A percentile compares a stretch with the other conserved stretches of the same genome.
Conservation (phyloP, 2,888 invertebrate genomes). For the Nomada fabriciana region DNA sequence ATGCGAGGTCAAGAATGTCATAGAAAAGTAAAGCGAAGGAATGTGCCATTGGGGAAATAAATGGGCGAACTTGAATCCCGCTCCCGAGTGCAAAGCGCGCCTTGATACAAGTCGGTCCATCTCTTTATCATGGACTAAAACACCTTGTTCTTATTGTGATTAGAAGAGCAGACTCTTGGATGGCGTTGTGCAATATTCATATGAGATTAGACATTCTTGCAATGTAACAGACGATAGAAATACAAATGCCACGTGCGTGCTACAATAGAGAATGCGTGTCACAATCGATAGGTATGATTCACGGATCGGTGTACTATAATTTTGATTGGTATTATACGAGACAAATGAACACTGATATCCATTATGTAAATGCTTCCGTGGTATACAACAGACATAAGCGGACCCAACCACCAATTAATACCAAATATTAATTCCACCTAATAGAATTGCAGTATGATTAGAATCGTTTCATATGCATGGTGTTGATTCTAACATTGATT, state of each 20-base stretch:
- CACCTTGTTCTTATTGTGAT: constrained; percentile 31
- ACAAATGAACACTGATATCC: constrained; percentile 12
- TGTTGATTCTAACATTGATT: constrained; percentile 27
- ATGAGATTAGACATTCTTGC: constrained; percentile 52
- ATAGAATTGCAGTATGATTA: constrained; percentile 47
- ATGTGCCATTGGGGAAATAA: constrained; percentile 50
- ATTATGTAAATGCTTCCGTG: constrained; percentile 37
- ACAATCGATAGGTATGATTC: constrained; percentile 31
- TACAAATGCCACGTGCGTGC: constrained; percentile 48
- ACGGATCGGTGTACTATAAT: constrained; percentile 24
- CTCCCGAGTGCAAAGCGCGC: constrained; percentile 71
- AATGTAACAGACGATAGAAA: constrained; percentile 34
- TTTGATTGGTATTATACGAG: constrained; percentile 18
- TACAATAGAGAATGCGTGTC: constrained; percentile 35
- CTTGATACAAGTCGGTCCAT: constrained; percentile 74
- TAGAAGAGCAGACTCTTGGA: constrained; percentile 29
- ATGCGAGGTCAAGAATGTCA: constrained; percentile 68
- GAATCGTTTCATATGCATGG: constrained; percentile 28
- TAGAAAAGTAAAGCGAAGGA: constrained; percentile 62
- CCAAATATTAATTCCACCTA: constrained; percentile 69
- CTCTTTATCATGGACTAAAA: constrained; percentile 30
- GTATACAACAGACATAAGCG: constrained; percentile 73
- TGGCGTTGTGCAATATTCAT: constrained; percentile 45
- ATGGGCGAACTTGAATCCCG: constrained; percentile 52
- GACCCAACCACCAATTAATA: constrained; percentile 80